These are phyloP conservation scores for Sorex maritimensis DNA, from an alignment of 2,797 vertebrate genomes.

Conservation along the genomic window DNA sequence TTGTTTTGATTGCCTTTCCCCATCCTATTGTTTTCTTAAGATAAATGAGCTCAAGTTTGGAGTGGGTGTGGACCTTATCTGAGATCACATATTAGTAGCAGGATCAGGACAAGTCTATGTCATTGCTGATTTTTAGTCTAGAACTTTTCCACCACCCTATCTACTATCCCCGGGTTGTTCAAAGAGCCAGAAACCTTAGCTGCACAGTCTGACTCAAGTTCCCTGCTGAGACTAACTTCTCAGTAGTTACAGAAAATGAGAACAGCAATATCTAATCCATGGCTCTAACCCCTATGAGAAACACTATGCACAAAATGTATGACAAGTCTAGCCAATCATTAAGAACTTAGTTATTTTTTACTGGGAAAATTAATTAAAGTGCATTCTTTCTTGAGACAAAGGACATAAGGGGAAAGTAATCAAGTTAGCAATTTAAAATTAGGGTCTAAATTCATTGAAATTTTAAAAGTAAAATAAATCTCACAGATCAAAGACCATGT, in stretches of 20 bases:
- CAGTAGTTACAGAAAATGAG: not conserved
- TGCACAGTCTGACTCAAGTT: not conserved
- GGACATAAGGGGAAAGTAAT: not conserved
- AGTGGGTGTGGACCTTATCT: not conserved
- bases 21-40: slow-evolving; percentile 10
- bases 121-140: not conserved
- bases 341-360: slow-evolving; percentile 25
- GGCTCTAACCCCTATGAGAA: not conserved
- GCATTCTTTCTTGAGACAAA: slow-evolving; percentile 37
- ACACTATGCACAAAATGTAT: not conserved
- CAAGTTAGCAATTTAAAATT: not conserved
- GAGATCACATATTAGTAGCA: not conserved
- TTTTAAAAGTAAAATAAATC: slow-evolving; percentile 24
- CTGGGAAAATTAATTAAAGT: slow-evolving; percentile 42
- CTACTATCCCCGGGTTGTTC: not conserved
- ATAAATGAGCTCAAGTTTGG: slow-evolving; percentile 17
- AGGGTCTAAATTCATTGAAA: slow-evolving; percentile 45
- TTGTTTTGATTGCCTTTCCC: not conserved
- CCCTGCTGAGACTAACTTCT: not conserved
- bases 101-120: not conserved
- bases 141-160: not conserved
- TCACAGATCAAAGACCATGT: slow-evolving; percentile 6
- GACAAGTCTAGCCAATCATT: not conserved
- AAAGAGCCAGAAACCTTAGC: not conserved
- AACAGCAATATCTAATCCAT: not conserved